Evolutionary conservation across 1,140 invertebrate genomes (phyloP), one percentile per base, ranked within the genome.

Genomic region (Drosophila chauvacae): DNA sequence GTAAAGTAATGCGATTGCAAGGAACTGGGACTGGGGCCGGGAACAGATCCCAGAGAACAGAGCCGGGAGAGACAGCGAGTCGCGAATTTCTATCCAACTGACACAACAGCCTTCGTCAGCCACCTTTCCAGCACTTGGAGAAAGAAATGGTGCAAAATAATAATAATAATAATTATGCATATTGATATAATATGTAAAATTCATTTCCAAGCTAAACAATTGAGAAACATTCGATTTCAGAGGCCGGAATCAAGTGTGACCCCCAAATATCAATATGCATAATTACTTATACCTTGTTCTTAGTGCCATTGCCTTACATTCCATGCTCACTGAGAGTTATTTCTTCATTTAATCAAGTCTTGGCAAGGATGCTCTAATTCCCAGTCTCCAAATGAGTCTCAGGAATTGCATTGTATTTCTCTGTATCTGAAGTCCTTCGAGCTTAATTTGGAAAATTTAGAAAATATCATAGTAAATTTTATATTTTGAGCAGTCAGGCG

Each of bases 1-100:
- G 69, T 39, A 71, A 68, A 75, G 65, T 85, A 84, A 84, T 85
- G 77, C 81, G 77, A 84, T 84, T 85, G 81, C 62, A 50, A 69
- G 82, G 64, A 33, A 66, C 35, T 42, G 44, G 56, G 44, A 7
- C 10, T 11, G 47, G 23, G 9, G 9, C 30, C 9, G 42, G 18
- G 18, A 23, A 10, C 48, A 7, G 26, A 66, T 48, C 44, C 44
- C 64, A 58, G 50, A 55, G 47, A 14, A 45, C 7, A 23, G 39
- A 20, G 28, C 20, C 35, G 20, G 44, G 60, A 41, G 47, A 23
- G 50, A 57, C 37, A 42, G 65, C 51, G 37, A 71, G 55, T 73
- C 70, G 70, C 70, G 70, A 50, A 30, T 72, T 50, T 37, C 33
- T 42, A 42, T 48, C 37, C 66, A 26, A 50, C 66, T 72, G 69